These are phyloP conservation scores for Frieseomelitta varia DNA, from an alignment of 1,140 invertebrate species.

Conservation along the genomic window DNA sequence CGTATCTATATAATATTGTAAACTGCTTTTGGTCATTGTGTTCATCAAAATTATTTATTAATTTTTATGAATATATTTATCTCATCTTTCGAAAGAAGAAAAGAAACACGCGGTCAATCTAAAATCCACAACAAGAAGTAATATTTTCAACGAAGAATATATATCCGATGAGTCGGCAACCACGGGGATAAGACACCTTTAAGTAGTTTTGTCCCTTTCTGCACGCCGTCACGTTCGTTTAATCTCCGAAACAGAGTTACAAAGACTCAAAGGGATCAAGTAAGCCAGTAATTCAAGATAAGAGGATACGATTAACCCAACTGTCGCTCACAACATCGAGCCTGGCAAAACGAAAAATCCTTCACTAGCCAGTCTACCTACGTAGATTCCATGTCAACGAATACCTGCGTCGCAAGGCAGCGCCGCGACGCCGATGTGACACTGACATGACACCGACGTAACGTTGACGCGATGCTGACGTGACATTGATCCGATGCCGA, in stretches of 20 bases:
- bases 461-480: no score
- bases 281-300: slow-evolving; percentile 26
- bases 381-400: slow-evolving; percentile 14
- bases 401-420: background rate
- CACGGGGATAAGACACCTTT: background rate
- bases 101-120: no score
- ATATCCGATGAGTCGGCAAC: no score
- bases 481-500: no score
- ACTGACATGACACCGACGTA: no score
- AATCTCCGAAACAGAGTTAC: slow-evolving; percentile 20
- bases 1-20: no score
- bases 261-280: slow-evolving; percentile 1
- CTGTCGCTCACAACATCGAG: slow-evolving; percentile 6
- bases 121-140: background rate
- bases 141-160: background rate
- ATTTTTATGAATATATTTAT: no score
- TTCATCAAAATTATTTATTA: no score
- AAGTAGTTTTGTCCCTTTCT: background rate
- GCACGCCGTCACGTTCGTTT: background rate
- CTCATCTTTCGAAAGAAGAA: background rate
- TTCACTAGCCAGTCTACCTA: background rate
- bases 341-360: background rate
- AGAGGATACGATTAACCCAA: slow-evolving; percentile 30
- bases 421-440: no score
- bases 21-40: no score